Evolutionary conservation across 2,888 invertebrate genomes (phyloP).

Genomic region (Tryphoninae sp.): DNA sequence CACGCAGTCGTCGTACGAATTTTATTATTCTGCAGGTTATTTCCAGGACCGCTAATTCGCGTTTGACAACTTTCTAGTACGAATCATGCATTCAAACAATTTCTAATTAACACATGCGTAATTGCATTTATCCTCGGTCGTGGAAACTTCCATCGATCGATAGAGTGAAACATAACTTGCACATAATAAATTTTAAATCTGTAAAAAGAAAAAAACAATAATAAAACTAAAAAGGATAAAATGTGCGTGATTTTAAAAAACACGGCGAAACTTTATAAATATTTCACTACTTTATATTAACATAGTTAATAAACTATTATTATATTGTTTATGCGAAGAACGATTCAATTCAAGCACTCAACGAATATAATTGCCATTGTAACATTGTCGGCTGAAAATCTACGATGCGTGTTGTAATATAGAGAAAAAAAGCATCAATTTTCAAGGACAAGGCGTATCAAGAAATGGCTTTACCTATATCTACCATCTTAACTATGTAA

Average conservation of each 20-base stretch:
- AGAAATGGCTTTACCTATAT: too few relatives aligned
- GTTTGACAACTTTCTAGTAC: not conserved
- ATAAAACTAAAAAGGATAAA: not conserved
- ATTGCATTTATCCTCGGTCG: slow-evolving; percentile 6
- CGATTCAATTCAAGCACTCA: not conserved
- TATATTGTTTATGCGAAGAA: not conserved
- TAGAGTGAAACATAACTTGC: slow-evolving; percentile 1
- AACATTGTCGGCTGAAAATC: not conserved
- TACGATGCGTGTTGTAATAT: too few relatives aligned
- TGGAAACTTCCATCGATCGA: not conserved
- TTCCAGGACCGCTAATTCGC: not conserved
- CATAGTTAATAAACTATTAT: slow-evolving; percentile 37
- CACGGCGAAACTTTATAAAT: slow-evolving; percentile 30
- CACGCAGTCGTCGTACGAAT: not conserved
- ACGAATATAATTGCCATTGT: not conserved
- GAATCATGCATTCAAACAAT: slow-evolving; percentile 21
- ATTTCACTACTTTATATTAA: slow-evolving; percentile 41
- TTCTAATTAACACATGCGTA: slow-evolving; percentile 1
- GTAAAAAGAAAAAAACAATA: slow-evolving; percentile 4
- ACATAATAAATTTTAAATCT: slow-evolving; percentile 33
- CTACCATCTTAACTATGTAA: too few relatives aligned
- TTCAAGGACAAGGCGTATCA: too few relatives aligned
- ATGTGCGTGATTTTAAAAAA: not conserved
- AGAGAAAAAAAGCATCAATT: too few relatives aligned
- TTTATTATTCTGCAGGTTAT: slow-evolving; percentile 8